phyloP scores from a whole-genome alignment of 2,888 invertebrate species.

The Gasteruption jaculator region DNA sequence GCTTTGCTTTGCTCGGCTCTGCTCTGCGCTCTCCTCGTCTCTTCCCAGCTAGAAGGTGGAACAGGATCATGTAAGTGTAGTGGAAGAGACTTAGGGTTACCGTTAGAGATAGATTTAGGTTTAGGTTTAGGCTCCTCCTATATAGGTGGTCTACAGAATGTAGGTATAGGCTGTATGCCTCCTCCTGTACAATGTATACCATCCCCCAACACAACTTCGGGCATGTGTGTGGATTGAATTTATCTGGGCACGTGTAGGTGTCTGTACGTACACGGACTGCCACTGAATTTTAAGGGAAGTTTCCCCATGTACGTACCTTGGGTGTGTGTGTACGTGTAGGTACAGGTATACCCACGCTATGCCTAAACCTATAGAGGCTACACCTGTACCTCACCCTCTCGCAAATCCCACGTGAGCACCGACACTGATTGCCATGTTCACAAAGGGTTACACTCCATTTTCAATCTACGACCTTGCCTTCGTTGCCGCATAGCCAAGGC shows the following conservation, averaged over 20 bases:
- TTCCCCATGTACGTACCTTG: conserved; percentile 10
- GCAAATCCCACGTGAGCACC: conserved; percentile 27
- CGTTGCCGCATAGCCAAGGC: too few relatives aligned
- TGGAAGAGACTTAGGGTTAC: too few relatives aligned
- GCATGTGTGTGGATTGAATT: too few relatives aligned
- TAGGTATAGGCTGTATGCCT: too few relatives aligned
- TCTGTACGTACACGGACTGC: neutral
- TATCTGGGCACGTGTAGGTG: neutral
- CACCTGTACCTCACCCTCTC: conserved; percentile 1
- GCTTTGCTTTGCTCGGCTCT: conserved; percentile 18
- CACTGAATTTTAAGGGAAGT: too few relatives aligned
- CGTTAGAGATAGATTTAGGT: too few relatives aligned
- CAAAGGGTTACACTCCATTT: conserved; percentile 32
- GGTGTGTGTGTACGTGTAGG: neutral
- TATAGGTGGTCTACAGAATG: too few relatives aligned
- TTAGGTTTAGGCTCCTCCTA: too few relatives aligned
- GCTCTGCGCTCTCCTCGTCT: conserved; percentile 13
- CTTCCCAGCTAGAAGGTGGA: too few relatives aligned
- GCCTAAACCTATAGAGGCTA: conserved; percentile 3
- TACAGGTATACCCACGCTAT: neutral
- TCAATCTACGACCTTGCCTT: too few relatives aligned
- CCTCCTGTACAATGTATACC: conserved; percentile 1
- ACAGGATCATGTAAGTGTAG: too few relatives aligned
- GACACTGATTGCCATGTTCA: conserved; percentile 30
- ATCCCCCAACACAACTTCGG: conserved; percentile 19